Conservation (phyloP, 2,888 invertebrate genomes). For the Idaea aversata region DNA sequence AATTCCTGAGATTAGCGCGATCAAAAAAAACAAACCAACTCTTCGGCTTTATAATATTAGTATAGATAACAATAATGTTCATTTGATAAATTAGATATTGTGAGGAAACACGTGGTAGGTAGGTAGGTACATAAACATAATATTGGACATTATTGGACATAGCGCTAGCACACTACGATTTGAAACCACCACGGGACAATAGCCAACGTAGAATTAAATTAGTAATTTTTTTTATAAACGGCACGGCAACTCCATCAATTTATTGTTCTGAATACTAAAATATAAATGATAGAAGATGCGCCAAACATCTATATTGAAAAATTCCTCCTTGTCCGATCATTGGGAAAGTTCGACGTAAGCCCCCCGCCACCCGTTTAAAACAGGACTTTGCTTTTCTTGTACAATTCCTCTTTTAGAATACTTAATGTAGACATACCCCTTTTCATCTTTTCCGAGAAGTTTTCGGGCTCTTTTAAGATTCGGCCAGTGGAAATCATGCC, state of each 20-base stretch:
- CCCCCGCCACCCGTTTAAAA: slow-evolving; percentile 59
- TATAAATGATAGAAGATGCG: slow-evolving; percentile 66
- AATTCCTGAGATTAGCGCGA: too few species aligned
- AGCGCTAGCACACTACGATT: neutral
- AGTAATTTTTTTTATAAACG: neutral
- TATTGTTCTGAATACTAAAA: slow-evolving; percentile 49
- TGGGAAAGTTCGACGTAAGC: slow-evolving; percentile 69
- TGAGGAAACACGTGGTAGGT: too few species aligned
- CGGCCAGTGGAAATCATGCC: slow-evolving; percentile 61
- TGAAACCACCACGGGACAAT: neutral
- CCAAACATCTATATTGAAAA: slow-evolving; percentile 72
- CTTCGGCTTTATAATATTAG: too few species aligned
- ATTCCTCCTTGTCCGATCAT: slow-evolving; percentile 67
- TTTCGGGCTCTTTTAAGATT: slow-evolving; percentile 63
- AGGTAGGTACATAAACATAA: too few species aligned
- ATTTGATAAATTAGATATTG: too few species aligned
- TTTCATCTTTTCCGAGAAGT: slow-evolving; percentile 66
- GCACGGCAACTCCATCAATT: slow-evolving; percentile 31
- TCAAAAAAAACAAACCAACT: too few species aligned
- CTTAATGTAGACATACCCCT: slow-evolving; percentile 72
- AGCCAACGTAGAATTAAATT: neutral
- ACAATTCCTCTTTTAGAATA: slow-evolving; percentile 73
- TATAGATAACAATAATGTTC: too few species aligned
- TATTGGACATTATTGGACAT: too few species aligned
- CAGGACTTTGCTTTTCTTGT: slow-evolving; percentile 77